Evolutionary conservation across 2,888 invertebrate species (phyloP).

Genomic region (Torymus texanus): DNA sequence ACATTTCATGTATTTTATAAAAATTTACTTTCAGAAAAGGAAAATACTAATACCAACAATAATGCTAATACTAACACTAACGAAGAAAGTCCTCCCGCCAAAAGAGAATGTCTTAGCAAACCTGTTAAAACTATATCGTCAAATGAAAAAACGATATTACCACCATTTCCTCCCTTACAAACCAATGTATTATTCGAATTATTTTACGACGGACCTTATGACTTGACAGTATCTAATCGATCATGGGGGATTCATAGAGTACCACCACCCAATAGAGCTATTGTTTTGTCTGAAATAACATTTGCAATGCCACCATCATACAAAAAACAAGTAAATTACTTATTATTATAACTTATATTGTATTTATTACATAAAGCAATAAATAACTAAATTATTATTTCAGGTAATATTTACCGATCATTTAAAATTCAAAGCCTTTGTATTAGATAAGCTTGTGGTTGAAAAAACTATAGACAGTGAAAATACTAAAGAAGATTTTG

Average conservation of each 20-base stretch:
- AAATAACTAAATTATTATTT: slow-evolving; percentile 27
- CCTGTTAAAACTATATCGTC: slow-evolving; percentile 36
- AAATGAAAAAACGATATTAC: slow-evolving; percentile 36
- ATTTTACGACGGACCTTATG: slow-evolving; percentile 55
- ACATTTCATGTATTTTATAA: not conserved
- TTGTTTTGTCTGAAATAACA: slow-evolving; percentile 56
- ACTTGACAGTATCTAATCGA: slow-evolving; percentile 51
- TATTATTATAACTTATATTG: no score
- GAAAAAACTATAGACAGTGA: slow-evolving; percentile 54
- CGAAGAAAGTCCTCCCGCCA: slow-evolving; percentile 46
- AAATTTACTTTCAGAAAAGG: slow-evolving; percentile 41
- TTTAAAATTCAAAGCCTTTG: slow-evolving; percentile 56
- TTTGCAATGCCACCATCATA: slow-evolving; percentile 54
- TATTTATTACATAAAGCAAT: no score
- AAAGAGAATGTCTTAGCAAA: slow-evolving; percentile 49
- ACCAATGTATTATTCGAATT: slow-evolving; percentile 54
- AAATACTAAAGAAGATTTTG: slow-evolving; percentile 57
- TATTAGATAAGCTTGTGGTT: slow-evolving; percentile 55
- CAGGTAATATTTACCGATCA: slow-evolving; percentile 55
- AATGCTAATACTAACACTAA: slow-evolving; percentile 31
- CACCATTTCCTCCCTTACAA: slow-evolving; percentile 42
- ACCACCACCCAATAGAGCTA: slow-evolving; percentile 54
- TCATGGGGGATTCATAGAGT: slow-evolving; percentile 57
- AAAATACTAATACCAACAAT: slow-evolving; percentile 36
- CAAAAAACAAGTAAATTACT: slow-evolving; percentile 51